A percentile compares a stretch with the other conserved stretches of the same genome.
Conservation (phyloP, 2,888 invertebrate genomes). For the Margaritifera margaritifera region DNA sequence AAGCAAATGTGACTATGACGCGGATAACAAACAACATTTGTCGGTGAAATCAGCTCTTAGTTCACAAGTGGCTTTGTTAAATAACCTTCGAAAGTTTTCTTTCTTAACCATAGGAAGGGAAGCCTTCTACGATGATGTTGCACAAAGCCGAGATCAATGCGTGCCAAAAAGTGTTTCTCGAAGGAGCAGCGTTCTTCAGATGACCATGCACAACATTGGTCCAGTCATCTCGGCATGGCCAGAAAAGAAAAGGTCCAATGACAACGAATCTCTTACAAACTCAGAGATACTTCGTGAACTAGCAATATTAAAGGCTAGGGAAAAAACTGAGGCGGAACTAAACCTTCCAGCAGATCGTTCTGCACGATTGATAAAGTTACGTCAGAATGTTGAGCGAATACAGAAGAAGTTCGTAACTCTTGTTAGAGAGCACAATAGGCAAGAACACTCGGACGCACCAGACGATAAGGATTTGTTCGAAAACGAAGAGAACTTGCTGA, state of each 20-base stretch:
- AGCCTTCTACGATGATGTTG: too few relatives aligned
- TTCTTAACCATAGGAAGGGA: too few relatives aligned
- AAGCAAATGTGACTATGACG: too few relatives aligned
- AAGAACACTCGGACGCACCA: slow-evolving; percentile 5
- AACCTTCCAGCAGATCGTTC: slow-evolving; percentile 37
- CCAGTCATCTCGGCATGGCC: too few relatives aligned
- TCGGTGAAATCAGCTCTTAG: too few relatives aligned
- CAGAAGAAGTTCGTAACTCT: slow-evolving; percentile 5
- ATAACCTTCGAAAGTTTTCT: too few relatives aligned
- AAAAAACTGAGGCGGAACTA: slow-evolving; percentile 33
- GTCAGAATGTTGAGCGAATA: not conserved
- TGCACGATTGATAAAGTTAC: slow-evolving; percentile 18
- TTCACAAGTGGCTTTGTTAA: too few relatives aligned
- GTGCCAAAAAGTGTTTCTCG: too few relatives aligned
- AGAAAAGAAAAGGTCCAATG: not conserved
- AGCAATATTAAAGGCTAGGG: slow-evolving; percentile 37
- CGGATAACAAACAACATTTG: too few relatives aligned
- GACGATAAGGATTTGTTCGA: slow-evolving; percentile 28
- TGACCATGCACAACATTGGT: too few relatives aligned
- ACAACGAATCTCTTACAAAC: slow-evolving; percentile 3
- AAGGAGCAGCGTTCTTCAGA: too few relatives aligned
- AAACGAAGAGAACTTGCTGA: slow-evolving; percentile 1
- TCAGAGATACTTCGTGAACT: slow-evolving; percentile 22
- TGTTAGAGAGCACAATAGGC: slow-evolving; percentile 2
- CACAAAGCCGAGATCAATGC: too few relatives aligned